Evolutionary conservation across 2,113 vertebrate genomes (phyloP).

Genomic region (Indicator maculatus): DNA sequence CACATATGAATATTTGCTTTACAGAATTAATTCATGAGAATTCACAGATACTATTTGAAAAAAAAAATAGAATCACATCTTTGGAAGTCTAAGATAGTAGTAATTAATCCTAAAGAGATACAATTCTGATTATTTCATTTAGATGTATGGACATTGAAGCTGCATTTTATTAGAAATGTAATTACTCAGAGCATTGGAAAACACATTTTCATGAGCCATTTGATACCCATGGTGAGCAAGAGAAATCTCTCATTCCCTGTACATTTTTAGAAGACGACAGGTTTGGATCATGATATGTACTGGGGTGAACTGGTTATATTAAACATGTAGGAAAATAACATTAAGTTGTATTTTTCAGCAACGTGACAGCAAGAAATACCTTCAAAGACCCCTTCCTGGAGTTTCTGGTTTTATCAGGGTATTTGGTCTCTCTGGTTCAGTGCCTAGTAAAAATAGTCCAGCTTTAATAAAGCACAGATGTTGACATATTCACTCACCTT

Average conservation of each 20-base stretch:
- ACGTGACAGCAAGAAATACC: slow-evolving; percentile 76
- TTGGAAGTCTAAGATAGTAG: background rate
- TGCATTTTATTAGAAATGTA: background rate
- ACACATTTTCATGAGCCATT: slow-evolving; percentile 2
- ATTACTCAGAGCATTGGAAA: background rate
- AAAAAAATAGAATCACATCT: background rate
- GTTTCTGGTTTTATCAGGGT: slow-evolving; percentile 80
- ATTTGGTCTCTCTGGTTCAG: slow-evolving; percentile 82
- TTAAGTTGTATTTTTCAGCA: slow-evolving; percentile 67
- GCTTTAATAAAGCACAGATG: slow-evolving; percentile 83
- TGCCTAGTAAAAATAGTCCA: slow-evolving; percentile 78
- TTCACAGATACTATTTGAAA: background rate
- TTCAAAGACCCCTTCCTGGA: slow-evolving; percentile 78
- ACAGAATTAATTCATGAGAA: background rate
- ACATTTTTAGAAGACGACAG: background rate
- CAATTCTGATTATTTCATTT: slow-evolving; percentile 1
- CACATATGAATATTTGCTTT: background rate
- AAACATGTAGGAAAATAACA: slow-evolving; percentile 63
- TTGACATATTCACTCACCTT: slow-evolving; percentile 79
- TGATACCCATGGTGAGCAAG: background rate
- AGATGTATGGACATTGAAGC: background rate
- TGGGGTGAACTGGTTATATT: slow-evolving; percentile 58
- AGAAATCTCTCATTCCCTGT: background rate
- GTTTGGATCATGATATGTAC: background rate
- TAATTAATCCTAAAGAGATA: background rate